Base-by-base conservation (phyloP, 2,113 vertebrate species). In the Struthidea cinerea region DNA sequence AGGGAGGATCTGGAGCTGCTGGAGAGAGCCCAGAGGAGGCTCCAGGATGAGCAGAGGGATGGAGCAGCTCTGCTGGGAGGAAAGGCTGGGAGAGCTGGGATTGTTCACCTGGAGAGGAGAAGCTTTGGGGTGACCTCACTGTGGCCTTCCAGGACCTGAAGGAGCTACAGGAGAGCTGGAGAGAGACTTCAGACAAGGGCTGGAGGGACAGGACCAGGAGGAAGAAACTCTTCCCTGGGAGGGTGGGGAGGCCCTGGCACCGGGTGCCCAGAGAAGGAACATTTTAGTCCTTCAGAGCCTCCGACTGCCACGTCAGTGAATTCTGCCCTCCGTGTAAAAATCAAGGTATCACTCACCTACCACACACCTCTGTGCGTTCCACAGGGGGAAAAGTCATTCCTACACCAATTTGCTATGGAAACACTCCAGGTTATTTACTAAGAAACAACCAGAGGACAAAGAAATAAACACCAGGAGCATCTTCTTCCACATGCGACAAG, bases 91-190 rank as follows among this genome's bases (percentile, higher is more conserved):
- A 74, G 6, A 75, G 60, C 83, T 76, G 83, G 71, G 35, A 11
- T 2, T 59, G 53, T 8, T 67, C 71, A 67, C 16, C 61, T 49
- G 83, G 50, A 50, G 16, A 50, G 35, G 52, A 76, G 61, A 35
- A 76, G 16, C 52, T 67, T 7, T 18, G 26, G 32, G 37, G 53
- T 22, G 13, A 86, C 0, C 3, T 11, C 17, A 50, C 0, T 21
- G 71, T 37, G 61, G 1, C 52, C 71, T 42, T 42, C 1, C 52
- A 76, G 70, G 8, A 0, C 35, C 30, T 59, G 44, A 57, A 35
- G 44, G 35, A 9, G 10, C 16, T 6, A 0, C 5, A 26, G 32
- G 52, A 32, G 1, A 1, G n/a, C n/a, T 50, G 61, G 35, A 44
- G 21, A 67, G 52, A 30, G 52, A 42, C 16, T 68, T 6, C 14